phyloP scores from a whole-genome alignment of 1,140 invertebrate species.

The Tachypleus tridentatus region DNA sequence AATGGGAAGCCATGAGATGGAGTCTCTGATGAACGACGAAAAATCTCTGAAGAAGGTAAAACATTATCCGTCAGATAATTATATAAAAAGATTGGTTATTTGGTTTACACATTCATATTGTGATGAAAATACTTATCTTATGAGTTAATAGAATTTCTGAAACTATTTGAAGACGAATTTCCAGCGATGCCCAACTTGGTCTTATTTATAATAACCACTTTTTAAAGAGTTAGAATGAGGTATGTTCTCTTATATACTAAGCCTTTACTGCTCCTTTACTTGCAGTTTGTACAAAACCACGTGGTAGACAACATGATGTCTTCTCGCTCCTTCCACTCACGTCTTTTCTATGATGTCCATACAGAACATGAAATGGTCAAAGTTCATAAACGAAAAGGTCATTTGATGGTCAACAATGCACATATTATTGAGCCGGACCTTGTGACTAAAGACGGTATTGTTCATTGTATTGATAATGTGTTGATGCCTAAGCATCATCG shows the following conservation, averaged over 20 bases:
- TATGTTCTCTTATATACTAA: too few relatives aligned
- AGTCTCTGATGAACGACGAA: conserved; percentile 30
- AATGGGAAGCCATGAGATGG: conserved; percentile 27
- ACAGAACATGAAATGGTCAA: conserved; percentile 23
- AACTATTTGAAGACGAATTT: too few relatives aligned
- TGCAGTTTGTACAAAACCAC: conserved; percentile 35
- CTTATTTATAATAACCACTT: too few relatives aligned
- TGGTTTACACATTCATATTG: too few relatives aligned
- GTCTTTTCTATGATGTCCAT: conserved; percentile 33
- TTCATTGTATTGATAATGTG: conserved; percentile 19
- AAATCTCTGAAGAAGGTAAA: conserved; percentile 30
- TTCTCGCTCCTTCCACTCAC: conserved; percentile 31
- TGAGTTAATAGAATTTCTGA: too few relatives aligned
- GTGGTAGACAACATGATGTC: conserved; percentile 34
- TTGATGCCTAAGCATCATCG: too few relatives aligned
- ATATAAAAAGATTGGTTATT: too few relatives aligned
- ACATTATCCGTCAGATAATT: neutral
- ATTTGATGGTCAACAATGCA: conserved; percentile 17
- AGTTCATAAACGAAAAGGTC: conserved; percentile 22
- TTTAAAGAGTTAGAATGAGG: too few relatives aligned
- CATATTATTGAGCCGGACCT: conserved; percentile 21
- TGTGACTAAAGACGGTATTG: conserved; percentile 20
- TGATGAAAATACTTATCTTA: too few relatives aligned
- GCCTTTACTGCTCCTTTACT: conserved; percentile 4
- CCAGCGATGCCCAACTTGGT: too few relatives aligned